A percentile compares a stretch with the other conserved stretches of the same genome.
Evolutionary conservation across 2,888 invertebrate species (phyloP).

Genomic region (Netelia fuscicornis): DNA sequence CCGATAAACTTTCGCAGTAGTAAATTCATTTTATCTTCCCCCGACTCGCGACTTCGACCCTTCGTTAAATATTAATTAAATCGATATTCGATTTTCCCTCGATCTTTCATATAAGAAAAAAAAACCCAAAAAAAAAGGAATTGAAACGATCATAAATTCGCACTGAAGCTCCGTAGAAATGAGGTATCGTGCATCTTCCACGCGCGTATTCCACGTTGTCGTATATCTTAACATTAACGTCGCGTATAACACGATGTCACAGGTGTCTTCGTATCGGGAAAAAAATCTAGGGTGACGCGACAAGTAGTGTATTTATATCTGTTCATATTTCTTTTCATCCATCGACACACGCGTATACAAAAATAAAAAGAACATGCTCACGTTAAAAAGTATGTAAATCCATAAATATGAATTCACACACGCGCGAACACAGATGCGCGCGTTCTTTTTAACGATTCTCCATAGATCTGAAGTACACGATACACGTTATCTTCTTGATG

Average conservation of each 20-base stretch:
- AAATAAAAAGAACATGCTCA: too few relatives aligned
- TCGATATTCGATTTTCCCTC: background rate
- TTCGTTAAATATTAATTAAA: background rate
- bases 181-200: background rate
- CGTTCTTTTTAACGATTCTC: constrained; percentile 5
- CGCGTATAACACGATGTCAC: background rate
- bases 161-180: background rate
- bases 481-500: constrained; percentile 8
- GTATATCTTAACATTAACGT: background rate
- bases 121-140: background rate
- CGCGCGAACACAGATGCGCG: background rate
- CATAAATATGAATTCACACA: background rate
- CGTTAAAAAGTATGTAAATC: background rate
- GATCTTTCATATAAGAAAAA: background rate
- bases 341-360: background rate
- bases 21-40: too few relatives aligned
- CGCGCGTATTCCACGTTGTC: background rate
- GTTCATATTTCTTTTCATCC: background rate
- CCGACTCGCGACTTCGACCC: too few relatives aligned
- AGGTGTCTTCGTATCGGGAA: background rate
- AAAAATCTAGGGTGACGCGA: background rate
- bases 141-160: constrained; percentile 23
- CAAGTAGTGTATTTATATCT: background rate
- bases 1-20: too few relatives aligned
- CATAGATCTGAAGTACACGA: background rate